Evolutionary conservation across 2,113 vertebrate genomes (phyloP).

Genomic region (Meles meles): DNA sequence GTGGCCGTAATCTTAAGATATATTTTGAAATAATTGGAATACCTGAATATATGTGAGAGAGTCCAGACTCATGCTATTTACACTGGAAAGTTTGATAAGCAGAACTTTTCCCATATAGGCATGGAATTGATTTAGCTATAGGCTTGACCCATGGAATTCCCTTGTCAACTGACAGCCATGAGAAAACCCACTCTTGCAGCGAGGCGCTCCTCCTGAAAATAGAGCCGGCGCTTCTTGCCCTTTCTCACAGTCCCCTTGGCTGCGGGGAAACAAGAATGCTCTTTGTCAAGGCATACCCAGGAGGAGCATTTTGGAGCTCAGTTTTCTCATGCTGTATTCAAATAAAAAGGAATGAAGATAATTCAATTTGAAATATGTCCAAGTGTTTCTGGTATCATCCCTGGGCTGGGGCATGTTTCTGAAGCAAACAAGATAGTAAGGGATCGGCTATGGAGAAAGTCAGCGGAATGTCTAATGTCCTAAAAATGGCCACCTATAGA

Average conservation of each 20-base stretch:
- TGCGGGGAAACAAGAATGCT: constrained; percentile 68
- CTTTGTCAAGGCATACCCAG: constrained; percentile 69
- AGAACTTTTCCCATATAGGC: constrained; percentile 61
- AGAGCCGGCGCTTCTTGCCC: constrained; percentile 65
- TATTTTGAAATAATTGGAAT: constrained; percentile 69
- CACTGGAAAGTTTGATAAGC: constrained; percentile 59
- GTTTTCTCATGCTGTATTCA: constrained; percentile 71
- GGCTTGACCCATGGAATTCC: constrained; percentile 70
- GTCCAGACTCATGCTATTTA: constrained; percentile 67
- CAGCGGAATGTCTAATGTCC: background rate
- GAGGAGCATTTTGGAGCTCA: constrained; percentile 57
- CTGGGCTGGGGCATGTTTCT: background rate
- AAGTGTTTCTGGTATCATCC: constrained; percentile 37
- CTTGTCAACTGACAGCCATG: constrained; percentile 50
- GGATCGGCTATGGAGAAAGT: constrained; percentile 12
- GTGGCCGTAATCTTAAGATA: constrained; percentile 46
- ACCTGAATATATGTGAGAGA: constrained; percentile 69
- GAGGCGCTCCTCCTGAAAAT: constrained; percentile 66
- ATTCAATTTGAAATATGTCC: constrained; percentile 69
- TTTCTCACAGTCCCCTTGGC: constrained; percentile 72
- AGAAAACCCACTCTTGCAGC: constrained; percentile 70
- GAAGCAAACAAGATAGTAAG: constrained; percentile 24
- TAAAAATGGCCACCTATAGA: background rate
- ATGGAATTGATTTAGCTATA: constrained; percentile 66
- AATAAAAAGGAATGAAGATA: constrained; percentile 70